These are phyloP conservation scores for Paramormyrops kingsleyae DNA, from an alignment of 2,113 vertebrate genomes.

Conservation along the genomic window DNA sequence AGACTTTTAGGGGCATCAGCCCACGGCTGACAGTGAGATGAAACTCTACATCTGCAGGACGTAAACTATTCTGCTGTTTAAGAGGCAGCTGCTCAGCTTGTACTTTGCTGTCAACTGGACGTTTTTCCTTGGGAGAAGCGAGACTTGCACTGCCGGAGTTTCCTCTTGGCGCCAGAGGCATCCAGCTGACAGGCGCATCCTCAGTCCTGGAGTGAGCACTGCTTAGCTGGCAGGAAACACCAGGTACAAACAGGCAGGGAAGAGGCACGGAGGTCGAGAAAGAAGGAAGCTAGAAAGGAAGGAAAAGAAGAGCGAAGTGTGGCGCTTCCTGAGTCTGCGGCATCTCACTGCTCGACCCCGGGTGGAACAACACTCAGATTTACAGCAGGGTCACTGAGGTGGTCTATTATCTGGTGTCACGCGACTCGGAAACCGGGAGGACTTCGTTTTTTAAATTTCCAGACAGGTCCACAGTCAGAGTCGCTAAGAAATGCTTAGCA, in stretches of 20 bases:
- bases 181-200: not conserved
- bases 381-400: not conserved
- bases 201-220: not conserved
- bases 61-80: not conserved
- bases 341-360: not conserved
- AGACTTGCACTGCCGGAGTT: not conserved
- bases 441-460: not conserved
- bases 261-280: slow-evolving; percentile 25
- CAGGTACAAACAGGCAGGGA: slow-evolving; percentile 28
- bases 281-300: slow-evolving; percentile 46
- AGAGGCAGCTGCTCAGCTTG: not conserved
- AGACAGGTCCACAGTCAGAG: not conserved
- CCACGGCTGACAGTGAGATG: not conserved
- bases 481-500: not conserved
- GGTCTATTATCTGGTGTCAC: not conserved
- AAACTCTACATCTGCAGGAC: not conserved
- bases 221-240: slow-evolving; percentile 20
- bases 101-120: not conserved
- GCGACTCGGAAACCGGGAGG: not conserved
- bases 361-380: not conserved
- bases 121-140: not conserved
- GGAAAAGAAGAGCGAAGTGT: slow-evolving; percentile 41
- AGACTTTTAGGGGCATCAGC: not conserved
- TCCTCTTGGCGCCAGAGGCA: not conserved
- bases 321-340: slow-evolving; percentile 40